Conservation (phyloP, 2,888 invertebrate genomes). For the Amphipyra berbera region DNA sequence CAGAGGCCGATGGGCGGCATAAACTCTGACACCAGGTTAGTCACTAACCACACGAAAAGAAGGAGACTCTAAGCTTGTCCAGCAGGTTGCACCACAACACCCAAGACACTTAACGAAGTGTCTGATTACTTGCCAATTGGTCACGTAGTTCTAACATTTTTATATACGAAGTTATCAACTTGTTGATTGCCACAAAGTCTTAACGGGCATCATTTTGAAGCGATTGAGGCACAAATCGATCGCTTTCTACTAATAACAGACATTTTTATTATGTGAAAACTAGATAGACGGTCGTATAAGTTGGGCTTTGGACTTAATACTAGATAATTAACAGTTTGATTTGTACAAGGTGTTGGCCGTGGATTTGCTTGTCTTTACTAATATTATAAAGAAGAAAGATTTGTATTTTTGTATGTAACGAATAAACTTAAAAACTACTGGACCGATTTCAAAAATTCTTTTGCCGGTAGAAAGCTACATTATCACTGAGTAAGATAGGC, state of each 20-base stretch:
- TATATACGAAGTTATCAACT: conserved; percentile 18
- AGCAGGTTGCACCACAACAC: too few relatives aligned
- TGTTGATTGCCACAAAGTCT: conserved; percentile 17
- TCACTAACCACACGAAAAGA: too few relatives aligned
- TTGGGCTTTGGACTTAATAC: conserved; percentile 18
- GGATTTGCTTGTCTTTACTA: neutral
- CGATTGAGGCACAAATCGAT: conserved; percentile 27
- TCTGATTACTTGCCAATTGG: conserved; percentile 6
- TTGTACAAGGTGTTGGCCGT: neutral
- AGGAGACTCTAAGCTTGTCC: too few relatives aligned
- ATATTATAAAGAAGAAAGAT: too few relatives aligned
- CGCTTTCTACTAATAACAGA: conserved; percentile 41
- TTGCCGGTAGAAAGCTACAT: too few relatives aligned
- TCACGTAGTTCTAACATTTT: conserved; percentile 1
- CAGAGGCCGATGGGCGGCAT: too few relatives aligned
- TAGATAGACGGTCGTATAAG: conserved; percentile 26
- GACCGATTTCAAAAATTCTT: too few relatives aligned
- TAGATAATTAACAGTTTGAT: conserved; percentile 29
- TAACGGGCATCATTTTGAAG: conserved; percentile 23
- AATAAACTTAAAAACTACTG: too few relatives aligned
- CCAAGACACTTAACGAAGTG: neutral
- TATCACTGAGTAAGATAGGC: too few relatives aligned
- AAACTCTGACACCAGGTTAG: too few relatives aligned
- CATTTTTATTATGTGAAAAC: conserved; percentile 56
- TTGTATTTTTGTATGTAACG: too few relatives aligned